Conservation (phyloP, 92 coral and sea anemone species). For the Actinostola sp. region DNA sequence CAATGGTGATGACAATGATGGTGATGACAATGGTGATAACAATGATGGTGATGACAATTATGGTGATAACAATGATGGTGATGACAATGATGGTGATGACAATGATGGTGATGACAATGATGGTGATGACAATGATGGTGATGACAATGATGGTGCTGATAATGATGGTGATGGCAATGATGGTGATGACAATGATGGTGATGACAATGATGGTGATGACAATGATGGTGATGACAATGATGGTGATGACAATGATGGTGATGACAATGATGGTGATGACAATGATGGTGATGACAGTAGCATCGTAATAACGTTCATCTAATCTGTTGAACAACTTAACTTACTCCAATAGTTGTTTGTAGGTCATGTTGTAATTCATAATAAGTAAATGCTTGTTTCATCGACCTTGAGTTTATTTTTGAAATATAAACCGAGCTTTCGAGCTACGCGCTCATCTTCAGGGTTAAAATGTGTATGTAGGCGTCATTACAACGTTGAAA, state of each 20-base stretch:
- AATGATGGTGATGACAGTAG: not conserved
- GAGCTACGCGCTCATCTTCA: no score
- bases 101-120: not conserved
- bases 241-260: not conserved
- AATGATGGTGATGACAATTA: not conserved
- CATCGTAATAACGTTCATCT: no score
- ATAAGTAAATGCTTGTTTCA: no score
- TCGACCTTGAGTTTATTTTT: no score
- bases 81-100: not conserved
- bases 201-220: slow-evolving; percentile 1
- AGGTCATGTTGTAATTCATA: no score
- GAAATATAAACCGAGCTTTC: no score
- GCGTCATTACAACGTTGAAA: no score
- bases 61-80: not conserved
- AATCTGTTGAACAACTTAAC: no score
- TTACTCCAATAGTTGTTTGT: no score
- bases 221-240: slow-evolving; percentile 1
- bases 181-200: slow-evolving; percentile 4
- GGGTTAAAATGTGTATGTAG: not conserved
- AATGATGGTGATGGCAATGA: not conserved
- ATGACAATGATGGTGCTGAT: not conserved
- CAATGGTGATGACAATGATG: not conserved
- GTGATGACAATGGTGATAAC: not conserved
- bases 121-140: slow-evolving; percentile 1
- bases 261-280: not conserved